Evolutionary conservation across 1,140 invertebrate genomes (phyloP).

Genomic region (Caenorhabditis tropicalis): DNA sequence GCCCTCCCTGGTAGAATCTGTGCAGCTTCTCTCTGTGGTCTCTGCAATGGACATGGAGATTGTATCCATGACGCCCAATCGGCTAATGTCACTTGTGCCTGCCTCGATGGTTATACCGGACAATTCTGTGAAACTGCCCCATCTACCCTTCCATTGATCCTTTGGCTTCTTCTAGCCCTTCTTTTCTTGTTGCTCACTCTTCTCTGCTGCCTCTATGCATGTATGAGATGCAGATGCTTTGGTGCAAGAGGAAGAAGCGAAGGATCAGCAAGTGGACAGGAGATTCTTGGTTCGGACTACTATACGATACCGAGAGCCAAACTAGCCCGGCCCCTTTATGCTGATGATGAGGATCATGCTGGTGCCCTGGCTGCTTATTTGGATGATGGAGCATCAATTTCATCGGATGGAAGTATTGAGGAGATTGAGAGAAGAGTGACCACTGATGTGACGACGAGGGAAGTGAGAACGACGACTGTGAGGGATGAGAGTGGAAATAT

Average conservation of each 20-base stretch:
- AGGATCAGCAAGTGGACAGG: slow-evolving; percentile 45
- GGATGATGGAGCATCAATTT: slow-evolving; percentile 52
- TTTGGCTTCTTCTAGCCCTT: slow-evolving; percentile 57
- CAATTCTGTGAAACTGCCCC: slow-evolving; percentile 58
- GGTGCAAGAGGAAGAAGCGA: slow-evolving; percentile 17
- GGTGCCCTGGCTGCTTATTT: slow-evolving; percentile 51
- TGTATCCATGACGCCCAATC: slow-evolving; percentile 55
- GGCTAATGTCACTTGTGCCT: slow-evolving; percentile 57
- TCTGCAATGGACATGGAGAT: slow-evolving; percentile 60
- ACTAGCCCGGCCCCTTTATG: slow-evolving; percentile 32
- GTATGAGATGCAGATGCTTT: slow-evolving; percentile 52
- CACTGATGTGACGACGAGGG: slow-evolving; percentile 58
- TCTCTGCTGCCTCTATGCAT: slow-evolving; percentile 56
- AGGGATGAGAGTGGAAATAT: slow-evolving; percentile 54
- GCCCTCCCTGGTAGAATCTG: slow-evolving; percentile 57
- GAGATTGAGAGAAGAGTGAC: slow-evolving; percentile 58
- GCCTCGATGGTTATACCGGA: slow-evolving; percentile 56
- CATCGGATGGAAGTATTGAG: slow-evolving; percentile 49
- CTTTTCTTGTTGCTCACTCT: slow-evolving; percentile 60
- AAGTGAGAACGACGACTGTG: slow-evolving; percentile 58
- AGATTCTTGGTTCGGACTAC: slow-evolving; percentile 57
- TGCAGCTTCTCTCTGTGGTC: slow-evolving; percentile 53
- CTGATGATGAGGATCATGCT: slow-evolving; percentile 44
- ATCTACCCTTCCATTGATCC: slow-evolving; percentile 45
- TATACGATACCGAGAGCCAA: slow-evolving; percentile 62